These are phyloP conservation scores for Brachyrhaphis roseni DNA, from an alignment of 2,797 vertebrate genomes.

Conservation along the genomic window DNA sequence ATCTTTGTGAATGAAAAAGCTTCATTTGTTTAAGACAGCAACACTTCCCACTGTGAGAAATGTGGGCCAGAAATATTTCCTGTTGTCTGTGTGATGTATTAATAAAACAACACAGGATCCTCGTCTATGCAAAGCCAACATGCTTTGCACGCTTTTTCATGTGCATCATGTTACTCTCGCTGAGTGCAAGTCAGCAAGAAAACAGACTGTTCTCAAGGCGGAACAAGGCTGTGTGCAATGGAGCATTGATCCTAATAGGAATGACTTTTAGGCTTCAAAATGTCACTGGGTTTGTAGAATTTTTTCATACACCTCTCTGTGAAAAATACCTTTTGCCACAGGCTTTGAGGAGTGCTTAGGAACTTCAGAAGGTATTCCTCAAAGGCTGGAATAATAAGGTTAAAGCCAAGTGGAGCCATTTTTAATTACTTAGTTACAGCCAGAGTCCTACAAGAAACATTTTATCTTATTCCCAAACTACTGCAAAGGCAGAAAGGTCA, in stretches of 20 bases:
- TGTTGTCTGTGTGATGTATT: slow-evolving; percentile 13
- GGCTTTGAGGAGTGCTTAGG: slow-evolving; percentile 45
- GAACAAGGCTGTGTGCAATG: slow-evolving; percentile 40
- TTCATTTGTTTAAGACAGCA: not conserved
- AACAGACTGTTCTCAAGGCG: slow-evolving; percentile 30
- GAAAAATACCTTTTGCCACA: slow-evolving; percentile 15
- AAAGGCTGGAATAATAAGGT: slow-evolving; percentile 65
- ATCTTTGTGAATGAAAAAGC: not conserved
- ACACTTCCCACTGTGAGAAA: slow-evolving; percentile 9
- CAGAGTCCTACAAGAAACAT: slow-evolving; percentile 48
- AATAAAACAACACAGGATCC: slow-evolving; percentile 24
- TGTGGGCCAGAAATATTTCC: not conserved
- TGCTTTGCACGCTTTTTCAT: slow-evolving; percentile 27
- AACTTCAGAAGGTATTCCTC: slow-evolving; percentile 58
- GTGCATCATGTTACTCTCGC: slow-evolving; percentile 40
- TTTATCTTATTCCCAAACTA: slow-evolving; percentile 47
- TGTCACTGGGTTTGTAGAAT: slow-evolving; percentile 43
- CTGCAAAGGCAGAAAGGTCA: slow-evolving; percentile 62
- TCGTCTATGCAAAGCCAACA: slow-evolving; percentile 7
- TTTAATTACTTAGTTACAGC: slow-evolving; percentile 73
- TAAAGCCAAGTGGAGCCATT: slow-evolving; percentile 57
- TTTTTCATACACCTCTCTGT: slow-evolving; percentile 32
- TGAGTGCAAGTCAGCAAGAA: slow-evolving; percentile 41
- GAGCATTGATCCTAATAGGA: slow-evolving; percentile 39
- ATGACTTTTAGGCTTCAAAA: slow-evolving; percentile 52